These are phyloP conservation scores for Pachliopta kotzebuea DNA, from an alignment of 2,888 invertebrate genomes.

Conservation along the genomic window DNA sequence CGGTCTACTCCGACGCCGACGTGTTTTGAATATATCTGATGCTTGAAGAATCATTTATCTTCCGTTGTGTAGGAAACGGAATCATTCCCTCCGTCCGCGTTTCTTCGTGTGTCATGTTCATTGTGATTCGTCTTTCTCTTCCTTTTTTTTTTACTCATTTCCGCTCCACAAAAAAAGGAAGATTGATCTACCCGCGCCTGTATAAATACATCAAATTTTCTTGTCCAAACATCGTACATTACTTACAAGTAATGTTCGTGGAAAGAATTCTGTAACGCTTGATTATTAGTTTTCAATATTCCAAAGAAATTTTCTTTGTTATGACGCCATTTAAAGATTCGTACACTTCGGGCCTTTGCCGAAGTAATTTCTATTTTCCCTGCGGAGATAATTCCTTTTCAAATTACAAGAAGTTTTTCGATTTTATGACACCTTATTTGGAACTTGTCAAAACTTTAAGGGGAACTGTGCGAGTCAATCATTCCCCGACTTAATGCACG, in stretches of 20 bases:
- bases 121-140: slow-evolving; percentile 23
- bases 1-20: background rate
- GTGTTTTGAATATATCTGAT: slow-evolving; percentile 26
- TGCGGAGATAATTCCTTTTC: too few species aligned
- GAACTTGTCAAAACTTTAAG: slow-evolving; percentile 27
- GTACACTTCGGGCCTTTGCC: too few species aligned
- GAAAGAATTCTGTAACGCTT: too few species aligned
- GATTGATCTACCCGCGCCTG: slow-evolving; percentile 13
- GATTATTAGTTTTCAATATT: too few species aligned
- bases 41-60: slow-evolving; percentile 26
- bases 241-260: too few species aligned
- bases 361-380: too few species aligned
- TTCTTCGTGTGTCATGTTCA: slow-evolving; percentile 27
- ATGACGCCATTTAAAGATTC: too few species aligned
- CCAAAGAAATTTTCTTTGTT: too few species aligned
- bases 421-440: slow-evolving; percentile 23
- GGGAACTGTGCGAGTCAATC: slow-evolving; percentile 14
- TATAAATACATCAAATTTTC: slow-evolving; percentile 6
- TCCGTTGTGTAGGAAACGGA: slow-evolving; percentile 28
- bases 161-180: slow-evolving; percentile 5
- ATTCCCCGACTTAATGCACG: slow-evolving; percentile 11
- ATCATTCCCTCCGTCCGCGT: slow-evolving; percentile 26
- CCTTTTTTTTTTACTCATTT: slow-evolving; percentile 15
- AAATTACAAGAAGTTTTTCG: slow-evolving; percentile 6
- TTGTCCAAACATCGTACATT: background rate